Conservation (phyloP, 2,113 vertebrate species). For the Petrocephalus microphthalmus region DNA sequence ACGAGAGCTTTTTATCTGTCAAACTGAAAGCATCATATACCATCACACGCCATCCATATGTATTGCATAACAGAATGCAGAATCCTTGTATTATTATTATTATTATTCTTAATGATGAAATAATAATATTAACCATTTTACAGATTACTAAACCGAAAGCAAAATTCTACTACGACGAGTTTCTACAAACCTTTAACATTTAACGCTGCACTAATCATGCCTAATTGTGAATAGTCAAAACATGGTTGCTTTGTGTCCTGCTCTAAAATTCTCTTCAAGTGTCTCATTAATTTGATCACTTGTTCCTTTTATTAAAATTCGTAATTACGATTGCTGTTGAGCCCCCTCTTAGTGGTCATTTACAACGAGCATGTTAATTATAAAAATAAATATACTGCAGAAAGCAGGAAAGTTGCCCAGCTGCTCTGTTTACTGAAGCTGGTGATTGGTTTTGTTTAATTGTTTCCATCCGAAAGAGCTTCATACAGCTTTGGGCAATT, state of each 20-base stretch:
- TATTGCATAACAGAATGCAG: too few species aligned
- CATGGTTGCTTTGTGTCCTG: background rate
- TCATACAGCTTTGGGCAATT: background rate
- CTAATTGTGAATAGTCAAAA: background rate
- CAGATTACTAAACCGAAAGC: background rate
- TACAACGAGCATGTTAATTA: background rate
- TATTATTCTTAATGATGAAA: background rate
- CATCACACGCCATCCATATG: background rate
- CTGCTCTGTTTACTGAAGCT: background rate
- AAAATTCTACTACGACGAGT: background rate
- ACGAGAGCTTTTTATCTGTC: background rate
- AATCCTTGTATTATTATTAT: background rate
- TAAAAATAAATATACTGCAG: background rate
- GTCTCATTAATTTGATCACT: background rate
- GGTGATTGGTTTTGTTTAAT: background rate
- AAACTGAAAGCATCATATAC: background rate
- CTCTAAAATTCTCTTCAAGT: background rate
- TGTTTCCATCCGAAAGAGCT: constrained; percentile 1
- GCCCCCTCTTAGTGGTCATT: background rate
- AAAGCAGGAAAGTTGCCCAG: background rate
- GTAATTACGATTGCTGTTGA: background rate
- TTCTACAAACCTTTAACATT: background rate
- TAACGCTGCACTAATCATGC: background rate
- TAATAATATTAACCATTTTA: background rate
- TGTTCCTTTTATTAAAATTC: background rate